phyloP scores from a whole-genome alignment of 2,797 vertebrate species.

The Triplophysa yarkandensis region DNA sequence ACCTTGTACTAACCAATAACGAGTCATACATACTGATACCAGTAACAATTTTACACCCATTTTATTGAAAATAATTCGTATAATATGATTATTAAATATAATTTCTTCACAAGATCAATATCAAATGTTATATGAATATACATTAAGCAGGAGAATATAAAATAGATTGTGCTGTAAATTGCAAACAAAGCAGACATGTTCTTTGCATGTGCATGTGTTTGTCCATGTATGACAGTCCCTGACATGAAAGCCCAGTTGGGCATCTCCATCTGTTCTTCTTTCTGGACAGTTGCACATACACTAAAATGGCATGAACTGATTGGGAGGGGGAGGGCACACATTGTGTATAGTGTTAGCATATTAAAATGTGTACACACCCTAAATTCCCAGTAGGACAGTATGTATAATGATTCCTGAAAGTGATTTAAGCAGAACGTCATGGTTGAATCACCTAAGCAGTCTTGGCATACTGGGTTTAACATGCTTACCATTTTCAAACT shows the following conservation, averaged over 20 bases:
- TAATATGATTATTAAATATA: neutral
- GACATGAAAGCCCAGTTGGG: conserved; percentile 24
- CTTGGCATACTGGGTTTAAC: no score
- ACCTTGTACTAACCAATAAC: no score
- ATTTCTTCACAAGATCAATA: neutral
- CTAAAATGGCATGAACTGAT: neutral
- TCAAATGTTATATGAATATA: conserved; percentile 8
- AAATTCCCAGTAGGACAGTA: neutral
- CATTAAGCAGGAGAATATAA: neutral
- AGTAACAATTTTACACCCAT: neutral
- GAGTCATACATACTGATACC: no score
- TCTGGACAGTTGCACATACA: conserved; percentile 31
- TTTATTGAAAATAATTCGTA: neutral
- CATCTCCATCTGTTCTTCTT: conserved; percentile 51
- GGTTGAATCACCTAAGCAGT: no score
- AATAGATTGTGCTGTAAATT: neutral
- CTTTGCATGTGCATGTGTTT: neutral
- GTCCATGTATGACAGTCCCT: neutral
- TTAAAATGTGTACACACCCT: neutral
- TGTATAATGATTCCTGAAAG: neutral
- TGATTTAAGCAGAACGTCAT: no score
- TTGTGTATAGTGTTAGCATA: neutral
- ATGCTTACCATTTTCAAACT: no score
- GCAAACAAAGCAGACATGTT: neutral
- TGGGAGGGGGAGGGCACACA: neutral